Base-by-base conservation (phyloP, 2,888 invertebrate genomes). In the Pseudanteris insignis region DNA sequence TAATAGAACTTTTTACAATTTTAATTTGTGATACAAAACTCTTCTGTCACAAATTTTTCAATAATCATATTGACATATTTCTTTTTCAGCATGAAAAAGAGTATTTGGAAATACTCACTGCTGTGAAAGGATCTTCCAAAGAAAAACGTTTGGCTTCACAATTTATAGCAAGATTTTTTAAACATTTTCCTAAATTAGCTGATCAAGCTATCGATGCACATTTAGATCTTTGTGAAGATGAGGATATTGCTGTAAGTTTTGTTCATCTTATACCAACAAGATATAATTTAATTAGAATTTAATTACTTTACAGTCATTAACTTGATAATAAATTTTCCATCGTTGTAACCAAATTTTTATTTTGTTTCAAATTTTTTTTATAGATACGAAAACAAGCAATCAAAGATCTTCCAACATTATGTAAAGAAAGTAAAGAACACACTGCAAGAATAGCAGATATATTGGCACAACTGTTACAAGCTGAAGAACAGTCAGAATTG, bases 301-400 rank as follows among this genome's bases (percentile, higher is more conserved):
- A 43, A 21, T 8, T 18, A 14, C n/a, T n/a, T n/a, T n/a, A n/a
- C n/a, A n/a, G n/a, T n/a, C n/a, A n/a, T n/a, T n/a, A n/a, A n/a
- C n/a, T n/a, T n/a, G 32, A 47, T 26, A 14, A 21, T 11, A 12
- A 12, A 30, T 28, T 21, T 26, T n/a, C n/a, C n/a, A n/a, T n/a
- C n/a, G n/a, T n/a, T n/a, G n/a, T n/a, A n/a, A n/a, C n/a, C n/a
- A n/a, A n/a, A 38, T 24, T 12, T 14, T 18, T 15, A 38, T 13
- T 41, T 13, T 26, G 9, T 46, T n/a, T n/a, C n/a, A n/a, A n/a
- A 7, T 21, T 21, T 21, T 21, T 21, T 21, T 5, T 7, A 21
- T 7, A 95, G 95, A 95, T 95, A 71, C 86, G 96, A 11, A 95
- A 95, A 74, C 94, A 94, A 83, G 96, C 95, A 8, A 94, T 96